A percentile compares a stretch with the other conserved stretches of the same genome.
phyloP scores from a whole-genome alignment of 1,140 invertebrate genomes.

The Melitaea cinxia region DNA sequence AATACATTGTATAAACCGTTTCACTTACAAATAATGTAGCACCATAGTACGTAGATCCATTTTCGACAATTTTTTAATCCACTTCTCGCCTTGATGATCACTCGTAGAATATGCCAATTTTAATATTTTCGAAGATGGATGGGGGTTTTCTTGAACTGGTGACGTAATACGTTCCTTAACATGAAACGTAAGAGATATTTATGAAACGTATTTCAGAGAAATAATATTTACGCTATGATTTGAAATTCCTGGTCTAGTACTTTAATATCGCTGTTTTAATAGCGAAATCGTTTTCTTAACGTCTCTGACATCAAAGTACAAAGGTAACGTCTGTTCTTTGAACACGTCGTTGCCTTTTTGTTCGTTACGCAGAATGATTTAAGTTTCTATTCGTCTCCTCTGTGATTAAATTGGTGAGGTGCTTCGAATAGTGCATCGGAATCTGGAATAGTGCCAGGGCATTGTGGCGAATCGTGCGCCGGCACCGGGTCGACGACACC shows the following conservation, averaged over 20 bases:
- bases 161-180: too few relatives aligned
- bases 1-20: not conserved
- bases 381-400: slow-evolving; percentile 3
- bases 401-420: slow-evolving; percentile 16
- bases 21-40: not conserved
- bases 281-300: not conserved
- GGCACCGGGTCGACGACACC: slow-evolving; percentile 60
- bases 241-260: not conserved
- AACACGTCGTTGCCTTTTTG: not conserved
- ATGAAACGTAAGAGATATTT: not conserved
- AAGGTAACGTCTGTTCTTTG: not conserved
- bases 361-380: not conserved
- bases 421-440: slow-evolving; percentile 29
- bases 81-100: too few relatives aligned
- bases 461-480: slow-evolving; percentile 53
- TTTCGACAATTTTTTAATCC: not conserved
- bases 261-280: not conserved
- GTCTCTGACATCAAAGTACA: slow-evolving; percentile 13
- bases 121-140: too few relatives aligned
- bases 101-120: too few relatives aligned
- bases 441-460: slow-evolving; percentile 57
- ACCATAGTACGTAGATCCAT: too few relatives aligned
- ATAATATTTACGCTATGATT: not conserved
- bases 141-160: too few relatives aligned
- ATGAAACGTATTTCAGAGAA: not conserved